A percentile compares a stretch with the other conserved stretches of the same genome.
These are phyloP conservation scores for Antechinus flavipes DNA, from an alignment of 2,113 vertebrate species.

Conservation along the genomic window DNA sequence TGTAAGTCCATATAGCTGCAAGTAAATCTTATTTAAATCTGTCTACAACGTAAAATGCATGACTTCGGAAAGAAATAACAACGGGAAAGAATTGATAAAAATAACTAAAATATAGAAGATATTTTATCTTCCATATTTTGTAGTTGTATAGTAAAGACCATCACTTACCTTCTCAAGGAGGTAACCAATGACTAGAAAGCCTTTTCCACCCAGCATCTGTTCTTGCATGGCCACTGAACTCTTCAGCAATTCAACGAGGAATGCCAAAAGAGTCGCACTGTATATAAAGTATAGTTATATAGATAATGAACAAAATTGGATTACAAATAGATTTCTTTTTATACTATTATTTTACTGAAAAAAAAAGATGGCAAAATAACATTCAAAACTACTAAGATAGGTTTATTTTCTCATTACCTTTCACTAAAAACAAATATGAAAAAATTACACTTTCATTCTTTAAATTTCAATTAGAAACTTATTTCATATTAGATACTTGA, in stretches of 20 bases:
- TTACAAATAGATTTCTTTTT: slow-evolving; percentile 12
- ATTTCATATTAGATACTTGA: not conserved
- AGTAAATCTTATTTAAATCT: not conserved
- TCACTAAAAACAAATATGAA: not conserved
- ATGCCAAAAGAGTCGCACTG: slow-evolving; percentile 95
- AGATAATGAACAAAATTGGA: slow-evolving; percentile 40
- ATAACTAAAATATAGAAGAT: not conserved
- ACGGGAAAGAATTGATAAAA: not conserved
- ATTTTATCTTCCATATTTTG: not conserved
- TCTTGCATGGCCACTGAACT: slow-evolving; percentile 99
- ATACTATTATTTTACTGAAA: slow-evolving; percentile 8
- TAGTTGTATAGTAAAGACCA: slow-evolving; percentile 25
- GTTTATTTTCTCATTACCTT: not conserved
- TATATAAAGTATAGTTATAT: slow-evolving; percentile 78
- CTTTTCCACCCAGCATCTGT: slow-evolving; percentile 98
- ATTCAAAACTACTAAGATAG: slow-evolving; percentile 20
- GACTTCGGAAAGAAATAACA: slow-evolving; percentile 12
- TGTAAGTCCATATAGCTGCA: not conserved
- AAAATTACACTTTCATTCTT: slow-evolving; percentile 15
- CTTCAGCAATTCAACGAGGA: slow-evolving; percentile 96
- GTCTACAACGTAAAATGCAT: not conserved
- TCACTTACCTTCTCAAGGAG: slow-evolving; percentile 95
- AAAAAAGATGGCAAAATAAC: not conserved
- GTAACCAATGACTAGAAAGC: slow-evolving; percentile 97
- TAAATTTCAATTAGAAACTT: slow-evolving; percentile 43